Evolutionary conservation across 2,888 invertebrate species (phyloP).

Genomic region (Acanthosepion lycidas): DNA sequence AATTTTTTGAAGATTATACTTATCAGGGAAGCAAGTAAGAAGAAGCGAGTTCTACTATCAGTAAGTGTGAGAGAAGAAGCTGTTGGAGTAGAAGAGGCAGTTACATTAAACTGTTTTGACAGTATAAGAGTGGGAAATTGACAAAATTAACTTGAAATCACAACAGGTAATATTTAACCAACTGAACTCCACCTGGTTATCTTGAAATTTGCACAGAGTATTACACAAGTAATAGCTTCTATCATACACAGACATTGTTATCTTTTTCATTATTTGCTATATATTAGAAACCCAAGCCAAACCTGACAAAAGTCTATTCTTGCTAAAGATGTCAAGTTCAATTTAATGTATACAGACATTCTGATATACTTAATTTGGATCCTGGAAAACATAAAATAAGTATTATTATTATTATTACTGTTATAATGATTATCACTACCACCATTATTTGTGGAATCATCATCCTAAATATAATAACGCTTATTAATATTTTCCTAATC

Average conservation of each 20-base stretch:
- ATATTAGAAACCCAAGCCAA: background rate
- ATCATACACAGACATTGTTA: background rate
- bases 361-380: background rate
- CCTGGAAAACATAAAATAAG: background rate
- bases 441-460: background rate
- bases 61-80: too few relatives aligned
- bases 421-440: background rate
- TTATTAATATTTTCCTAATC: background rate
- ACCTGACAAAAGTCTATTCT: conserved; percentile 8
- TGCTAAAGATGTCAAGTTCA: background rate
- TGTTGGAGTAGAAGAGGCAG: too few relatives aligned
- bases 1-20: too few relatives aligned
- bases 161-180: too few relatives aligned
- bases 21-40: too few relatives aligned
- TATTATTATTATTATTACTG: background rate
- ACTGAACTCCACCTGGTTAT: background rate
- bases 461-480: background rate
- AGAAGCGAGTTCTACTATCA: too few relatives aligned
- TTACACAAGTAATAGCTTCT: background rate
- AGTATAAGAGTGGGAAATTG: too few relatives aligned
- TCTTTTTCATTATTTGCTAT: background rate
- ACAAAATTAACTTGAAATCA: too few relatives aligned
- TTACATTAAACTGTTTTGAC: too few relatives aligned
- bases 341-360: background rate
- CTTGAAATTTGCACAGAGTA: background rate